A percentile compares a stretch with the other conserved stretches of the same genome.
These are phyloP conservation scores for Parapristionchus giblindavisi DNA, from an alignment of 2,888 invertebrate species.

Conservation along the genomic window DNA sequence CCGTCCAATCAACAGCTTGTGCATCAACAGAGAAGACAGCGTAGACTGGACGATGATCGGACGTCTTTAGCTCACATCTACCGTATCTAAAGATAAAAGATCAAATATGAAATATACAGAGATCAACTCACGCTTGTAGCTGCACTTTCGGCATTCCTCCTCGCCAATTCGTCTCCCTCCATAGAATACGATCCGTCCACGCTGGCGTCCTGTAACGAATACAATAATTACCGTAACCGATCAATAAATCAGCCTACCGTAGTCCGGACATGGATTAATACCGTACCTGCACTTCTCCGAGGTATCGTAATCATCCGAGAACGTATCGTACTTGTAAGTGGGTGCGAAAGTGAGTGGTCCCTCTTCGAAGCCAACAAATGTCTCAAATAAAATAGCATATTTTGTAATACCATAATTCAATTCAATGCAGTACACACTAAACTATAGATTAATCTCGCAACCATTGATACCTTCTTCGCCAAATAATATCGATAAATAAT, in stretches of 20 bases:
- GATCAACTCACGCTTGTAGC: conserved; percentile 42
- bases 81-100: conserved; percentile 79
- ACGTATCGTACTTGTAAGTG: conserved; percentile 97
- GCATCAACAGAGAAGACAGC: conserved; percentile 89
- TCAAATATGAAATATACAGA: background rate
- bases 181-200: conserved; percentile 97
- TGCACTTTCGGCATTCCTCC: conserved; percentile 41
- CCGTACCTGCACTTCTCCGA: conserved; percentile 84
- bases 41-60: conserved; percentile 82
- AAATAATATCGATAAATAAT: background rate
- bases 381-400: conserved; percentile 70
- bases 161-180: conserved; percentile 75
- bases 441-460: background rate
- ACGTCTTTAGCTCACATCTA: conserved; percentile 83
- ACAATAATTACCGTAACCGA: background rate
- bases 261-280: background rate
- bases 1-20: conserved; percentile 81
- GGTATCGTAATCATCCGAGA: conserved; percentile 98
- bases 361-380: conserved; percentile 91
- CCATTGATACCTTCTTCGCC: background rate
- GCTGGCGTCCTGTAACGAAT: conserved; percentile 83
- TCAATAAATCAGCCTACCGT: background rate
- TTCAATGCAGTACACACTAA: no score
- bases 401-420: no score
- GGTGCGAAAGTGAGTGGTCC: conserved; percentile 90